Conservation (phyloP, 1,140 invertebrate species). For the Maniola jurtina region DNA sequence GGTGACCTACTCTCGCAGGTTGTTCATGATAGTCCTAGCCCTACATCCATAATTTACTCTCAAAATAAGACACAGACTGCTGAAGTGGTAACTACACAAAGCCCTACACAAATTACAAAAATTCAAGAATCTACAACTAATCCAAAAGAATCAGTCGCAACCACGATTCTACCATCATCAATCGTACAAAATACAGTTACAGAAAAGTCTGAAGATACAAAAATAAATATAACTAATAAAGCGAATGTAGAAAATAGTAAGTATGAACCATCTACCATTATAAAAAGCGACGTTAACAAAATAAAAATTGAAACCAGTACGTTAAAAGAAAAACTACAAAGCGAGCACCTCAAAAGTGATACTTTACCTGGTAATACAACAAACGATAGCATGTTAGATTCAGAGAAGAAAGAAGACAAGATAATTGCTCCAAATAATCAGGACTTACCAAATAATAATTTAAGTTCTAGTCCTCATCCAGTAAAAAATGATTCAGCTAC, state of each 20-base stretch:
- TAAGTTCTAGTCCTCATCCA: neutral
- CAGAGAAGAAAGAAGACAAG: neutral
- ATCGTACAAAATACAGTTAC: neutral
- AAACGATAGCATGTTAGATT: neutral
- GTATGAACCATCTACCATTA: constrained; percentile 9
- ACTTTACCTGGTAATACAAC: neutral
- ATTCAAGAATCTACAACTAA: constrained; percentile 16
- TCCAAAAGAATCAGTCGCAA: neutral
- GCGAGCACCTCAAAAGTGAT: neutral
- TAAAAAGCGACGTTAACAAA: constrained; percentile 18
- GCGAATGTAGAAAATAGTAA: constrained; percentile 7
- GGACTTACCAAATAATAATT: neutral
- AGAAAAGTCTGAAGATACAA: neutral
- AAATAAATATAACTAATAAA: neutral
- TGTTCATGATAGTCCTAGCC: constrained; percentile 43
- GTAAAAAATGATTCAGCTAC: neutral
- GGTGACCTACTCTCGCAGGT: constrained; percentile 67
- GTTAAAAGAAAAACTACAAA: constrained; percentile 15
- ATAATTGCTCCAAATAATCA: neutral
- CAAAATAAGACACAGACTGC: constrained; percentile 24
- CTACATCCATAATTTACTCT: constrained; percentile 16
- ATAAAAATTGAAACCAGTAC: constrained; percentile 20
- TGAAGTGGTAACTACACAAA: constrained; percentile 6
- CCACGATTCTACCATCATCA: neutral
- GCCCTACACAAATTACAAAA: constrained; percentile 7